A percentile compares a stretch with the other conserved stretches of the same genome.
Evolutionary conservation across 2,113 vertebrate species (phyloP).

Genomic region (Protobothrops mucrosquamatus): DNA sequence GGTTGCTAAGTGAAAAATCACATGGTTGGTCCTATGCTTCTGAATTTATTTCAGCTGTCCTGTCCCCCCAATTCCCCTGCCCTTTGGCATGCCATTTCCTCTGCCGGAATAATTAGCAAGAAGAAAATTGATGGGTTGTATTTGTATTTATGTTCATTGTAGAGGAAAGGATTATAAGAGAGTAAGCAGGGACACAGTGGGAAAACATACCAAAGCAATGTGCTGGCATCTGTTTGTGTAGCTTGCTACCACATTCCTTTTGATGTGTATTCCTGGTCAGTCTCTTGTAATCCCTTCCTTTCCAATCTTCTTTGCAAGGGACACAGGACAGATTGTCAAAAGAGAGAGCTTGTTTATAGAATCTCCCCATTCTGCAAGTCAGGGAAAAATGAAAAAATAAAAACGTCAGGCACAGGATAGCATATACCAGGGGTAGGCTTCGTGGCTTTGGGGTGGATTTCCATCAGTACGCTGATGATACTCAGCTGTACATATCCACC

Average conservation of each 20-base stretch:
- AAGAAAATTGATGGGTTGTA: background rate
- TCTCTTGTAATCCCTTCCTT: background rate
- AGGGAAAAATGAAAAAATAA: background rate
- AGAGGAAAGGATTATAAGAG: background rate
- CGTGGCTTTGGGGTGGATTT: too few species aligned
- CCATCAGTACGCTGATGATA: too few species aligned
- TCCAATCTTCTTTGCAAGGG: background rate
- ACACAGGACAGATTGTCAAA: background rate
- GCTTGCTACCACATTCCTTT: background rate
- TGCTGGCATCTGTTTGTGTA: background rate
- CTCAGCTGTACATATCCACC: too few species aligned
- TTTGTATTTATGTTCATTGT: background rate
- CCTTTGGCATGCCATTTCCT: background rate
- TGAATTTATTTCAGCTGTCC: background rate
- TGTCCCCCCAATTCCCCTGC: background rate
- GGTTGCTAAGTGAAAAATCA: background rate
- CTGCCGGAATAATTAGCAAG: background rate
- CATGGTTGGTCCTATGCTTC: background rate
- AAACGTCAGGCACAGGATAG: background rate
- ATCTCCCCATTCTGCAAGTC: background rate
- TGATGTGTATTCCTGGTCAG: background rate
- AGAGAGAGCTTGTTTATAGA: background rate
- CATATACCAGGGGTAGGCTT: background rate
- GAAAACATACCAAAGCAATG: background rate
- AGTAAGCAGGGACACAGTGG: background rate